phyloP scores from a whole-genome alignment of 2,113 vertebrate genomes.

The Murina feae region DNA sequence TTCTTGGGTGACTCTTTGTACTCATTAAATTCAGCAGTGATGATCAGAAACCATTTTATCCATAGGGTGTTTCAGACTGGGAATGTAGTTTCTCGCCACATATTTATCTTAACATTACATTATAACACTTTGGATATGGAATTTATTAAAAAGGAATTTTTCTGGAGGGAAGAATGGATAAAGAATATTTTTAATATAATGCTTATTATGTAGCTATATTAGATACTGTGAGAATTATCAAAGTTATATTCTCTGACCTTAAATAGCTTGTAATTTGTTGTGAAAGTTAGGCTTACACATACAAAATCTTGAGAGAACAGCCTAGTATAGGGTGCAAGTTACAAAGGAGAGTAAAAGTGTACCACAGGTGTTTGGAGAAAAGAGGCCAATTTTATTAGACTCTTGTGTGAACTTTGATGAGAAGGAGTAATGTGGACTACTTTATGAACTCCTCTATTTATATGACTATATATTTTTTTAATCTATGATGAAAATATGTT shows the following conservation, averaged over 20 bases:
- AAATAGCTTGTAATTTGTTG: neutral
- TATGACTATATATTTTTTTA: neutral
- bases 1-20: neutral
- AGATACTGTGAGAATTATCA: neutral
- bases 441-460: neutral
- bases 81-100: neutral
- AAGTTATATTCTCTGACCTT: neutral
- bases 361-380: neutral
- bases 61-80: neutral
- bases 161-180: neutral
- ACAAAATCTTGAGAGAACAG: neutral
- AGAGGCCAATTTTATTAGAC: neutral
- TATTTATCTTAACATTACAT: neutral
- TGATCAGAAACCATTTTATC: neutral
- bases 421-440: neutral
- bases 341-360: neutral
- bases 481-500: neutral
- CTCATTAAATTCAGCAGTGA: neutral
- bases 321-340: neutral
- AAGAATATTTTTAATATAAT: neutral
- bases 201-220: neutral
- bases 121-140: neutral
- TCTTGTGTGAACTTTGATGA: neutral
- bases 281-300: neutral
- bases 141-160: slow-evolving; percentile 4